Evolutionary conservation across 1,140 invertebrate species (phyloP).

Genomic region (Heterodera carotae): DNA sequence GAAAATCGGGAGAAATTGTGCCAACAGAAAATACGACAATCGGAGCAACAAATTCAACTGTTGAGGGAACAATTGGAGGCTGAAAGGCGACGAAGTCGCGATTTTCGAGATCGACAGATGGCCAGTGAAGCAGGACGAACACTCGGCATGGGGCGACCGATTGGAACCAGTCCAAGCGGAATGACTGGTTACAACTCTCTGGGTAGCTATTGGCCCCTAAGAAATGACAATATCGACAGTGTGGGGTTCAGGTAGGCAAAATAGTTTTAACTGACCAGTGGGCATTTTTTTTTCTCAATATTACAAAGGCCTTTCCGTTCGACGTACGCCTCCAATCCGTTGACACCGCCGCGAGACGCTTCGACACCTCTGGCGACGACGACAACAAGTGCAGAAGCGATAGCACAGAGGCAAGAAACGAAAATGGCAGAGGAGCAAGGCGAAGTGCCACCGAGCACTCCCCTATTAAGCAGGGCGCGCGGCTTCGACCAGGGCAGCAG

Average conservation of each 20-base stretch:
- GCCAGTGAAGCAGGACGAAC: conserved; percentile 54
- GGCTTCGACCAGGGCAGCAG: conserved; percentile 32
- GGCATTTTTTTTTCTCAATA: neutral
- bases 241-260: conserved; percentile 22
- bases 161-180: conserved; percentile 37
- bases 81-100: conserved; percentile 58
- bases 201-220: conserved; percentile 31
- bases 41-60: conserved; percentile 58
- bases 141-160: conserved; percentile 16
- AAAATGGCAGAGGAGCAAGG: conserved; percentile 1
- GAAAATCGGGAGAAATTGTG: conserved; percentile 60
- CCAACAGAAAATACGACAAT: conserved; percentile 58
- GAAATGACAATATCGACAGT: conserved; percentile 57
- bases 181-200: conserved; percentile 50
- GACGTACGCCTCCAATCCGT: conserved; percentile 63
- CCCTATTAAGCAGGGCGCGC: conserved; percentile 23
- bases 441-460: conserved; percentile 23
- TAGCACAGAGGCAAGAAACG: conserved; percentile 18
- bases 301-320: conserved; percentile 39
- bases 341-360: conserved; percentile 64
- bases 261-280: neutral
- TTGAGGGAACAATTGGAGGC: conserved; percentile 61
- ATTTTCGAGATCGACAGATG: conserved; percentile 54
- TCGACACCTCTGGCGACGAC: conserved; percentile 55
- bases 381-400: conserved; percentile 25